phyloP scores from a whole-genome alignment of 1,140 invertebrate genomes.

The Orchesella cincta region DNA sequence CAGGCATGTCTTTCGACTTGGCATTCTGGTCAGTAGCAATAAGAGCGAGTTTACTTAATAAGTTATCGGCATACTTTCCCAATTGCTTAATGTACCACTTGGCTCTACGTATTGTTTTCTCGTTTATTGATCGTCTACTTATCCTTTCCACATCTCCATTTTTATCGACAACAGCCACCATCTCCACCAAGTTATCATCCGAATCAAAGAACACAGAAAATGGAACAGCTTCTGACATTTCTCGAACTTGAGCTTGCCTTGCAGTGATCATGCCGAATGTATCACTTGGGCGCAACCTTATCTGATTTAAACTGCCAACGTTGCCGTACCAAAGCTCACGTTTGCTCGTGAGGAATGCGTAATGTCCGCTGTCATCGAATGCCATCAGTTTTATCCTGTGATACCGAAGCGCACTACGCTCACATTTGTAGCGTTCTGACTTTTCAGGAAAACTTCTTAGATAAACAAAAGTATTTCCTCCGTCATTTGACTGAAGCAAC shows the following conservation, averaged over 20 bases:
- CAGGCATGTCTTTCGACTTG: background rate
- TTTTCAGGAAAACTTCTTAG: background rate
- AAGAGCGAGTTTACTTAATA: background rate
- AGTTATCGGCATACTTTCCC: background rate
- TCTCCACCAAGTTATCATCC: background rate
- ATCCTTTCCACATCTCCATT: background rate
- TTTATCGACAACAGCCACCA: background rate
- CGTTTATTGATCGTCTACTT: background rate
- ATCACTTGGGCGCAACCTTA: background rate
- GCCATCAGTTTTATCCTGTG: slow-evolving; percentile 7
- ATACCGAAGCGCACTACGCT: background rate
- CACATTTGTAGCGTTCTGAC: background rate
- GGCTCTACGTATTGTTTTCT: background rate
- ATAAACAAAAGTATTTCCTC: background rate
- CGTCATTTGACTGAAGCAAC: background rate
- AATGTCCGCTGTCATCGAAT: slow-evolving; percentile 1
- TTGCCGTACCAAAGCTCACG: slow-evolving; percentile 15
- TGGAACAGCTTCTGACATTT: background rate
- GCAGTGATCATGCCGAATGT: background rate
- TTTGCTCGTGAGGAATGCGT: slow-evolving; percentile 17
- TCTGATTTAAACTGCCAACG: background rate
- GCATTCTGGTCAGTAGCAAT: too few species aligned
- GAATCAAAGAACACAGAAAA: slow-evolving; percentile 9
- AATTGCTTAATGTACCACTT: background rate
- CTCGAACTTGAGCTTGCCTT: background rate